Evolutionary conservation across 1,140 invertebrate species (phyloP).

Genomic region (Danaus plexippus): DNA sequence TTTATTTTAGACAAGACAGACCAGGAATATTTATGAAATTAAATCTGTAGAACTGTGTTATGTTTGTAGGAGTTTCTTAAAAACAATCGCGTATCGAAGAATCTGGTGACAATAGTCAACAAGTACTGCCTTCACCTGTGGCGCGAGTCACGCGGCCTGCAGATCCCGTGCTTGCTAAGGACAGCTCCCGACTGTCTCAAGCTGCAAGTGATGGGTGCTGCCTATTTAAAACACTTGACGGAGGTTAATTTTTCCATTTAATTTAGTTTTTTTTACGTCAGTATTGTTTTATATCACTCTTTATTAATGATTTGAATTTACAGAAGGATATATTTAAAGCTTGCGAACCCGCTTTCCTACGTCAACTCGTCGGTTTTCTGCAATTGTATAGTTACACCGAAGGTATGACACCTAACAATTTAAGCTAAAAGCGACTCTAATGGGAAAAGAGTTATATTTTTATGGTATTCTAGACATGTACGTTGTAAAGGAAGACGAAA

Average conservation of each 20-base stretch:
- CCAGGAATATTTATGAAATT: too few relatives aligned
- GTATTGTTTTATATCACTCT: not conserved
- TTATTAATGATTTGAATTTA: constrained; percentile 27
- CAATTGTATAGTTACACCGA: constrained; percentile 46
- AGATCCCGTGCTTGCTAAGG: constrained; percentile 48
- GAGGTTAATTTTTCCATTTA: constrained; percentile 18
- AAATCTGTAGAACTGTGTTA: not conserved
- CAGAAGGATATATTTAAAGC: constrained; percentile 49
- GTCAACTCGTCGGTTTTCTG: constrained; percentile 49
- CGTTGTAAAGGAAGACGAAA: constrained; percentile 59
- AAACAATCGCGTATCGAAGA: constrained; percentile 53
- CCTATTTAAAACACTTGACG: constrained; percentile 38
- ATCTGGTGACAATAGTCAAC: constrained; percentile 44
- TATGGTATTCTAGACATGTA: constrained; percentile 39
- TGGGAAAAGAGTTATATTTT: constrained; percentile 5
- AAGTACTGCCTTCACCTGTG: constrained; percentile 53
- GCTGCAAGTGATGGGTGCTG: constrained; percentile 45
- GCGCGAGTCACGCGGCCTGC: constrained; percentile 45
- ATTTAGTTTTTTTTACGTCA: not conserved
- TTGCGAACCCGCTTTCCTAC: constrained; percentile 56
- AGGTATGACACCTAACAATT: constrained; percentile 24
- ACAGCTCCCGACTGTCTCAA: constrained; percentile 42
- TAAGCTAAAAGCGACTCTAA: constrained; percentile 6
- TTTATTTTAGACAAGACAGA: too few relatives aligned
- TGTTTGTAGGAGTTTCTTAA: constrained; percentile 47